Evolutionary conservation across 1,140 invertebrate genomes (phyloP), one percentile per base, ranked within the genome.

Genomic region (Caenorhabditis briggsae): DNA sequence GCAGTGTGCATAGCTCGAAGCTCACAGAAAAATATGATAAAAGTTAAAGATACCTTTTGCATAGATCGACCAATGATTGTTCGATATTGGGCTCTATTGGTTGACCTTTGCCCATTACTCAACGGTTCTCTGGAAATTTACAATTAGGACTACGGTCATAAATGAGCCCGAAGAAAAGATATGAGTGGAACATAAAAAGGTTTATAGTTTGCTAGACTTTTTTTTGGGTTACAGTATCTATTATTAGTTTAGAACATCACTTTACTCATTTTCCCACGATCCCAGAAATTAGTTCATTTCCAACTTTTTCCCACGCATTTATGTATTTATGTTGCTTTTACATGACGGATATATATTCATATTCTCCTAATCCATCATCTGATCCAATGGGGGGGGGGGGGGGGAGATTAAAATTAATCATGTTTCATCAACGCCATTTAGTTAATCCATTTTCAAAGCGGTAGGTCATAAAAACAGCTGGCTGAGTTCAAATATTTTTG

Each of bases 41-140:
- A 48, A 78, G 53, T 78, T 33, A 64, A 64, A 33, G 20, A 70
- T 78, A 78, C 70, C 70, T 78, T 78, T 78, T 23, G 53, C 70
- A 78, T n/a, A 78, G 53, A 78, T 78, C 70, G 46, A 25, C 70
- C 70, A 78, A 20, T 23, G 70, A 78, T 23, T 78, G 70, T 50
- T 78, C 70, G n/a, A 78, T 78, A 23, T 78, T 50, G 46, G 70
- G 70, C 46, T 78, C 70, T 78, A 20, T 78, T 16, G 70, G 70
- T 78, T 78, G 70, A 53, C 46, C 46, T 50, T n/a, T 50, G 70
- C 70, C 70, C 70, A 78, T 78, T 33, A 78, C 16, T 78, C 70
- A 78, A 78, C 46, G 70, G 70, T 50, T 53, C 0, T 78, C 70
- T 78, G 70, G 41, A 78, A 78, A 78, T 20, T 46, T 20, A 78